Percentiles rank a stretch among this genome's conserved stretches.
Evolutionary conservation across 2,113 vertebrate species (phyloP).

Genomic region (Piprites chloris): DNA sequence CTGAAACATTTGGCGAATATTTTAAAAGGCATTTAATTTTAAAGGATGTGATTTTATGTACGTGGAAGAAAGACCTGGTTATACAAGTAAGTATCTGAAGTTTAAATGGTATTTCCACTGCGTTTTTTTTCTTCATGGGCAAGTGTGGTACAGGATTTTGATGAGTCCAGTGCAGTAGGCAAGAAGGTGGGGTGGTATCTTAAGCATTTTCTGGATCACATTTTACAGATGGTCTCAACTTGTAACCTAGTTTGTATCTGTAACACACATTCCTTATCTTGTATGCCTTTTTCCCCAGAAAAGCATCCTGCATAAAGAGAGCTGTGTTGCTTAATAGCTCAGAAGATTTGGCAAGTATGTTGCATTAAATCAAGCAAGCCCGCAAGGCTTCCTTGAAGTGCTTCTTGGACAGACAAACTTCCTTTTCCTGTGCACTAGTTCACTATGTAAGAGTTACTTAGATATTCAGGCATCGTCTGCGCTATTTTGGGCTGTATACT

Average conservation of each 20-base stretch:
- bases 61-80: not conserved
- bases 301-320: not conserved
- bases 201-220: not conserved
- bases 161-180: not conserved
- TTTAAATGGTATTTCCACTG: not conserved
- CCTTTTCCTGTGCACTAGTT: not conserved
- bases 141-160: not conserved
- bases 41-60: not conserved
- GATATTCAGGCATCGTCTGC: not conserved
- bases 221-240: not conserved
- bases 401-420: slow-evolving; percentile 27
- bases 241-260: not conserved
- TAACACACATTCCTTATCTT: not conserved
- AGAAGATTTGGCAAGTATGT: not conserved
- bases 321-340: not conserved
- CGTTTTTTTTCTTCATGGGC: not conserved
- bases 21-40: not conserved
- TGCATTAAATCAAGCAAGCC: not conserved
- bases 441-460: not conserved
- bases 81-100: not conserved
- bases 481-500: slow-evolving; percentile 22
- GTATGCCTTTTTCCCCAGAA: not conserved
- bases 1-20: not conserved
- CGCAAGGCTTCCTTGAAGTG: not conserved
- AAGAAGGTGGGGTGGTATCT: not conserved